Base-by-base conservation (phyloP, 2,113 vertebrate genomes). In the Synchiropus splendidus region DNA sequence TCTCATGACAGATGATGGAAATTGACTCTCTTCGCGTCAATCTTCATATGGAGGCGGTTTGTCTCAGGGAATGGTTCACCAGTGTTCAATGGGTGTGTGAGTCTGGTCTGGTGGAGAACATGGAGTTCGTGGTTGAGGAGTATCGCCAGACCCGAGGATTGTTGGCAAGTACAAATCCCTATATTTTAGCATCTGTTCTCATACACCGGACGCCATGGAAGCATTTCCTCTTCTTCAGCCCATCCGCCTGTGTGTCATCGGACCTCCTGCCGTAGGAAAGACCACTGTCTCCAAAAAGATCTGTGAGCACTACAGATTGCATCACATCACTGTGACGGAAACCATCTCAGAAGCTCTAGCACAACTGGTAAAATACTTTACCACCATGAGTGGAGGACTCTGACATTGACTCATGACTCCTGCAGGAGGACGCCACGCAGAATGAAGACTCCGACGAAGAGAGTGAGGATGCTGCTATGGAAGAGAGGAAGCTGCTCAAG, bases 181-280 rank as follows among this genome's bases (percentile, higher is more conserved):
- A 13, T 35, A 12, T 10, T 9, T 35, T 35, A n/a, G 2, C 14
- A n/a, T 13, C 6, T 36, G 9, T 16, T 37, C 10, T 38, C 16
- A 10, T 38, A 1, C 4, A 38, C 16, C 6, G 16, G 30, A 6
- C n/a, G 9, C 9, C 32, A 9, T 18, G 10, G 2, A 32, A 45
- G 4, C 16, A 2, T 18, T 9, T n/a, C 45, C 2, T 43, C 42
- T 2, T 34, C 61, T 66, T 32, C 30, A 98, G 94, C 90, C 92
- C 4, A 54, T 96, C 39, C 88, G 89, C 51, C 18, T 95, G 31
- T 94, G 47, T 38, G 51, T 97, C 1, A 81, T 96, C 1, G 95
- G 92, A 2, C 91, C 94, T 36, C 92, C 92, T 0, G 92, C 83
- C 0, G 88, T 83, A 42, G 95, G 95, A 1, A 98, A 98, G 53